Evolutionary conservation across 2,113 vertebrate genomes (phyloP).

Genomic region (Cercocebus atys): DNA sequence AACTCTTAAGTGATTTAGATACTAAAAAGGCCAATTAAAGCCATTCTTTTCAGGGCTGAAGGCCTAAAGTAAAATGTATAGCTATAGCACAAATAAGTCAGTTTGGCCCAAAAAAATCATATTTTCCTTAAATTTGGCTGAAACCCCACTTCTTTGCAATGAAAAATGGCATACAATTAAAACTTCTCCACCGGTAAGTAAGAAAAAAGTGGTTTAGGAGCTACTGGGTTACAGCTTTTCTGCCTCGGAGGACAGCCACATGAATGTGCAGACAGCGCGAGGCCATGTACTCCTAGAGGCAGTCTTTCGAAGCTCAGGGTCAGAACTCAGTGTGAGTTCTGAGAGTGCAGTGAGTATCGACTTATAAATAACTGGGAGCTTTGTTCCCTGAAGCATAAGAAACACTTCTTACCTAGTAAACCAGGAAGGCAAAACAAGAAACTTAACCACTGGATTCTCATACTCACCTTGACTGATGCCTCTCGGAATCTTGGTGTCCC

Average conservation of each 20-base stretch:
- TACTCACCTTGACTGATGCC: slow-evolving; percentile 25
- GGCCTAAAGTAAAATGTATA: neutral
- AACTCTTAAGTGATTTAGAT: neutral
- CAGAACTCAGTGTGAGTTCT: neutral
- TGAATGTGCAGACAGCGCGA: accelerated
- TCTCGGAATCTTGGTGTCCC: neutral
- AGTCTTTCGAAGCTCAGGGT: neutral
- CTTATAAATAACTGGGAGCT: neutral
- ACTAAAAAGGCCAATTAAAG: neutral
- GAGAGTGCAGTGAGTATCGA: accelerated
- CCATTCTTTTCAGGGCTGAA: neutral
- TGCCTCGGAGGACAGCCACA: neutral
- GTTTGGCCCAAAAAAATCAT: neutral
- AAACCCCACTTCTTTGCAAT: neutral
- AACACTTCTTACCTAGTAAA: neutral
- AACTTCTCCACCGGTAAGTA: neutral
- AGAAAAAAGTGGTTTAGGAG: neutral
- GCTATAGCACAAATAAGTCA: neutral
- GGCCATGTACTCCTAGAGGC: accelerated
- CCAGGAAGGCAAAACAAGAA: neutral
- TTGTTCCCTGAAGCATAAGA: neutral
- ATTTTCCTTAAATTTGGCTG: neutral
- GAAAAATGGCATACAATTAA: neutral
- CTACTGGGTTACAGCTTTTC: neutral
- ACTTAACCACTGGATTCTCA: neutral